These are phyloP conservation scores for Zaprionus capensis DNA, from an alignment of 1,140 invertebrate genomes.

Conservation along the genomic window DNA sequence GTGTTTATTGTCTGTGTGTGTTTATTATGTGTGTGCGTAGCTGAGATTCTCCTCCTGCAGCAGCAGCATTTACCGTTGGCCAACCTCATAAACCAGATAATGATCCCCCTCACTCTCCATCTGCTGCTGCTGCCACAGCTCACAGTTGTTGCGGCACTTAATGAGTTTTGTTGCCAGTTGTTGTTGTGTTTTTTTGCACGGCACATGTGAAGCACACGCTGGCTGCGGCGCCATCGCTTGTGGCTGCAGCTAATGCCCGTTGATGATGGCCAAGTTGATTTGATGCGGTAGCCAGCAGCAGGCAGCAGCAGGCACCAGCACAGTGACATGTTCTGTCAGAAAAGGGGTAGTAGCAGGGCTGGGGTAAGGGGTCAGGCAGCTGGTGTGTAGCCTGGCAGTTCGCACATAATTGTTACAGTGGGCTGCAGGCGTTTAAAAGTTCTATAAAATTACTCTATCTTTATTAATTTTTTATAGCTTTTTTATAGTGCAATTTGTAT, in stretches of 20 bases:
- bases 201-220: conserved; percentile 43
- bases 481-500: background rate
- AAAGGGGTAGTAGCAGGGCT: background rate
- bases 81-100: conserved; percentile 76
- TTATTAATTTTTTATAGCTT: background rate
- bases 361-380: background rate
- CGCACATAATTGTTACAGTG: conserved; percentile 15
- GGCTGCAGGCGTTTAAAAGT: background rate
- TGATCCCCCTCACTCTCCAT: conserved; percentile 39
- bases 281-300: conserved; percentile 20
- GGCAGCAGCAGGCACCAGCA: background rate
- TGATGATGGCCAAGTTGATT: conserved; percentile 39
- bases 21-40: conserved; percentile 19
- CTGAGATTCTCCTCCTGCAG: conserved; percentile 15
- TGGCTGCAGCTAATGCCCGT: conserved; percentile 21
- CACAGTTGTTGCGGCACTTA: conserved; percentile 41
- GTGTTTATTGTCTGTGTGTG: conserved; percentile 2
- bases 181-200: conserved; percentile 32
- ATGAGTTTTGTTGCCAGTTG: conserved; percentile 64
- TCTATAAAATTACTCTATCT: background rate
- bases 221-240: background rate
- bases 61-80: conserved; percentile 62
- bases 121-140: conserved; percentile 3
- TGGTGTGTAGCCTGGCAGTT: background rate
- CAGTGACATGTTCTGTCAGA: conserved; percentile 19